Evolutionary conservation across 2,888 invertebrate species (phyloP), one percentile per base, ranked within the genome.

Genomic region (Stegana nigrithorax): DNA sequence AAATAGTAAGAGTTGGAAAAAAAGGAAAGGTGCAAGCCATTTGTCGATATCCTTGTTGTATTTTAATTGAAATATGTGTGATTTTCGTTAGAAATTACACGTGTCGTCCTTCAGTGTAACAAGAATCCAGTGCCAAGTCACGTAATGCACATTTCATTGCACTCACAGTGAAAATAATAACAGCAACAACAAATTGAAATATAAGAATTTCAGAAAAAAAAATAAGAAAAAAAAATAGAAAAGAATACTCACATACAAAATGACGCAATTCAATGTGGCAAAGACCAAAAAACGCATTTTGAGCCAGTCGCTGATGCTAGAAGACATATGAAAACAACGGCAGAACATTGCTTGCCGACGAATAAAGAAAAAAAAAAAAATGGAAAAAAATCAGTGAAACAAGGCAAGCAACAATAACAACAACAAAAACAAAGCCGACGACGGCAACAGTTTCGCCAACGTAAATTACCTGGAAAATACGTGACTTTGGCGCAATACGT

Each of bases 391-490:
- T 55, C 23, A 56, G 21, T 51, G 27, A 59, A 62, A 39, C 55
- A 12, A 60, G 63, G 32, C 23, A 63, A 23, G 60, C 68, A 68
- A 67, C 70, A 71, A 45, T 17, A 19, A 27, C 5, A 50, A 27
- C 21, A 12, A 36, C 32, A 50, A 47, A 25, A 58, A 58, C 19
- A 29, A 58, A 42, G 27, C 25, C 44, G 17, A 44, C 21, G n/a
- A 72, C 75, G 76, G 80, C 80, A 76, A 76, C 78, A 80, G 80
- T 76, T 76, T 78, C 71, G 78, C 71, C 72, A 78, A 81, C 83
- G 83, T 83, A 83, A 83, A 83, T 83, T 83, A 83, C 83, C 81
- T 83, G 81, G 81, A 83, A 83, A 81, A 76, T 81, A 83, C 83
- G 83, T 83, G 83, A 83, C 82, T 81, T 73, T 68, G 67, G 62